These are phyloP conservation scores for Delichon dasypus DNA, from an alignment of 2,797 vertebrate genomes.

Conservation along the genomic window DNA sequence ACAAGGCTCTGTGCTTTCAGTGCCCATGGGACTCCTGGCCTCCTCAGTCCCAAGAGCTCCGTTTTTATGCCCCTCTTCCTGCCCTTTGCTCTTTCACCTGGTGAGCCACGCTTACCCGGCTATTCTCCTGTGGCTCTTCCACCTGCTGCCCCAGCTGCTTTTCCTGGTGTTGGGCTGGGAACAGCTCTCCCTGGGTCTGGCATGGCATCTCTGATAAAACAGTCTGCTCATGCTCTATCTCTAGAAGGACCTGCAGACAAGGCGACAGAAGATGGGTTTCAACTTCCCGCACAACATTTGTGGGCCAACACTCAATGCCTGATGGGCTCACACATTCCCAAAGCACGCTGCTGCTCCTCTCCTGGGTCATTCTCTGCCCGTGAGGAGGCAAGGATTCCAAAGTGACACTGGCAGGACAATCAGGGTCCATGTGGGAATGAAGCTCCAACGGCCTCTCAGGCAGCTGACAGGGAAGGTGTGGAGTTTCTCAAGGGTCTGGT, in stretches of 20 bases:
- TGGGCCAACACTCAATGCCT: not conserved
- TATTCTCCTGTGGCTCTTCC: constrained; percentile 49
- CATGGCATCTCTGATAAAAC: constrained; percentile 49
- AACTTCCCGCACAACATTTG: not conserved
- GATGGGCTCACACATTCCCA: rapidly evolving
- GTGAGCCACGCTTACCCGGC: constrained; percentile 42
- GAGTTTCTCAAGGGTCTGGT: not conserved
- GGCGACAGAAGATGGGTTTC: not conserved
- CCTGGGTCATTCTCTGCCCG: not conserved
- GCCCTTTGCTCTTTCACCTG: not conserved
- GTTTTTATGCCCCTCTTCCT: not conserved
- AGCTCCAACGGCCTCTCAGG: not conserved
- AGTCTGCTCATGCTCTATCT: constrained; percentile 62
- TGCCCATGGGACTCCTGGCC: not conserved
- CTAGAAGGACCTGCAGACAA: constrained; percentile 53
- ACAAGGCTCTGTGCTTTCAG: not conserved
- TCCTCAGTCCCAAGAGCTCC: not conserved
- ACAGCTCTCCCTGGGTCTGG: constrained; percentile 61
- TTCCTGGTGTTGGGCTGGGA: constrained; percentile 68
- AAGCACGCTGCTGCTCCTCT: not conserved
- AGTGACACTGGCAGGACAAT: not conserved
- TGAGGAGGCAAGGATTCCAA: not conserved
- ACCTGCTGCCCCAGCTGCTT: constrained; percentile 71
- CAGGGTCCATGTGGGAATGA: not conserved
- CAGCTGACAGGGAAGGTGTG: not conserved